Percentiles rank a stretch among this genome's conserved stretches.
phyloP scores from a whole-genome alignment of 2,113 vertebrate genomes.

The Cebidichthys violaceus region DNA sequence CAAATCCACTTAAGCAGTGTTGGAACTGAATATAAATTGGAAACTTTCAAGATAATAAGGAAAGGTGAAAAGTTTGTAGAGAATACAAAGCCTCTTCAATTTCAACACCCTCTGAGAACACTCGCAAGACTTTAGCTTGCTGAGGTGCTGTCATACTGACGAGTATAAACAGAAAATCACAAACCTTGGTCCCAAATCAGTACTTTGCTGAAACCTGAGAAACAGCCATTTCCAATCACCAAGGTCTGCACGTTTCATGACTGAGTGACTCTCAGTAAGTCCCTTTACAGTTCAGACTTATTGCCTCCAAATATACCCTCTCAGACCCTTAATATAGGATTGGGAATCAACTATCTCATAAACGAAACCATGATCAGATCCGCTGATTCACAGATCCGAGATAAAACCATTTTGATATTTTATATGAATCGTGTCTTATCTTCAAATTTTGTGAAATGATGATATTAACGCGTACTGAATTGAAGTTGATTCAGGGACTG shows the following conservation, averaged over 20 bases:
- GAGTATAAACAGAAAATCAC: conserved; percentile 3
- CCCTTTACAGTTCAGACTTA: neutral
- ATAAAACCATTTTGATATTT: neutral
- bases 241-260: neutral
- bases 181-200: neutral
- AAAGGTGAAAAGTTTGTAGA: neutral
- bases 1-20: neutral
- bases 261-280: conserved; percentile 7
- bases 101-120: neutral
- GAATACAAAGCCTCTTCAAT: neutral
- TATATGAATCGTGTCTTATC: neutral
- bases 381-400: neutral
- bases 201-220: conserved; percentile 2
- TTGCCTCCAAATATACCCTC: neutral
- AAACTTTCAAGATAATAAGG: neutral
- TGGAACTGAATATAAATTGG: conserved; percentile 8
- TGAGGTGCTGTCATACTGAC: neutral
- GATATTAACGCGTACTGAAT: neutral
- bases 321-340: neutral
- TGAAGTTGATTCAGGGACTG: neutral
- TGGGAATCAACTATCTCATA: neutral
- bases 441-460: neutral
- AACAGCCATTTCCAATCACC: conserved; percentile 7
- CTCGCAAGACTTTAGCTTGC: neutral
- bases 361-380: neutral